Evolutionary conservation across 2,888 invertebrate species (phyloP), one percentile per base, ranked within the genome.

Genomic region (Pocota personata): DNA sequence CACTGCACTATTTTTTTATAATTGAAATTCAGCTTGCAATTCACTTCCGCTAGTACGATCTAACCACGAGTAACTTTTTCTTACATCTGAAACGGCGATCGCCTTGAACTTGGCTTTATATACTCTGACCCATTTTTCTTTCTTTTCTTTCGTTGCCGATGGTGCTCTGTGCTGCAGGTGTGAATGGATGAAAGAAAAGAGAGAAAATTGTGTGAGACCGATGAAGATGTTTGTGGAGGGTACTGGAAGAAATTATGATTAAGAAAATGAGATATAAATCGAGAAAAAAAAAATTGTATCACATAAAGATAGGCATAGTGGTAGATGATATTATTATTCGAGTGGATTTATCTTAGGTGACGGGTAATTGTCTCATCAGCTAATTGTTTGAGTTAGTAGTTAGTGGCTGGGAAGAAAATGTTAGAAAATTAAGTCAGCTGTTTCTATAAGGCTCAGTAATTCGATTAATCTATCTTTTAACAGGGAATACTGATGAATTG

Each of bases 101-200:
- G 95, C 95, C 96, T 95, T 96, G 95, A 96, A 96, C 96, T 96
- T 96, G 95, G 93, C 94, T 94, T 94, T 96, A 95, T 96, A 96
- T 96, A 96, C 93, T 93, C 93, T 95, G 96, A 96, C 96, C 96
- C 95, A 96, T 95, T 95, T 96, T 88, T 72, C 71, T 83, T 86
- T 69, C 72, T 87, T 83, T 86, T 75, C 71, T 83, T 87, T 69
- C 69, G 40, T 62, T 76, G 46, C 57, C 43, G 55, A 72, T 82
- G 57, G 71, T 84, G 75, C 75, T 64, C 69, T 35, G 32, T 27
- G 52, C 24, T 80, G 27, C 86, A 82, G 86, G 86, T 86, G 86
- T 77, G 86, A 86, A 86, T 67, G 76, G 69, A 48, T 52, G 21
- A 66, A 71, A 55, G 67, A 64, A 55, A 75, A 52, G 64, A 80